Evolutionary conservation across 2,797 vertebrate genomes (phyloP), one percentile per base, ranked within the genome.

Genomic region (Oryzias sinensis): DNA sequence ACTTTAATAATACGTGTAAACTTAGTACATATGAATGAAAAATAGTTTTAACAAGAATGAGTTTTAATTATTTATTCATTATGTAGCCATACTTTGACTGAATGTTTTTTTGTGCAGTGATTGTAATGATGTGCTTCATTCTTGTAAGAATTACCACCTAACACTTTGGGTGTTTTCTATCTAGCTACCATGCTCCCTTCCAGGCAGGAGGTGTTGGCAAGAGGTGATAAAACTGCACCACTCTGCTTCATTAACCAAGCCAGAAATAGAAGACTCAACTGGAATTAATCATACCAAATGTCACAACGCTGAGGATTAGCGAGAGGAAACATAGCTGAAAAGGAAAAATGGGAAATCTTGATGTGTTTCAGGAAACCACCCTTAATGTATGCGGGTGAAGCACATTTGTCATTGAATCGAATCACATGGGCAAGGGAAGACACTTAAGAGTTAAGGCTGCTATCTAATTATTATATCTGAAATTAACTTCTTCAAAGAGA

Each of bases 281-380:
- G 73, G 85, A 90, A 88, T 88, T 85, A 88, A 91, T 91, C 87
- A 84, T 74, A 69, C 68, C 73, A 84, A 89, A 88, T 90, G 89
- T 88, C 86, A 90, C 79, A 78, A 53, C 66, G 72, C 74, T 81
- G 71, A 83, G 84, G 86, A 90, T 86, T 82, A 84, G 68, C 60
- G 61, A 65, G 76, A 74, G 62, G 75, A 87, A 79, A 76, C 77
- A 86, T 72, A 69, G 87, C 77, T 85, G 24, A 37, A 63, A 58
- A 65, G 73, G 74, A 72, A 69, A 76, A 77, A 86, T 49, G 59
- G 74, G 76, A 83, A 83, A 77, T 77, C 65, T 68, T 77, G 68
- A 82, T 87, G 87, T 82, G 79, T 66, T 80, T 77, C 44, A 54
- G 79, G 86, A 82, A 74, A 81, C 62, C 37, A 81, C 66, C 57